A percentile compares a stretch with the other conserved stretches of the same genome.
Evolutionary conservation across 2,797 vertebrate species (phyloP).

Genomic region (Xerus rutilus): DNA sequence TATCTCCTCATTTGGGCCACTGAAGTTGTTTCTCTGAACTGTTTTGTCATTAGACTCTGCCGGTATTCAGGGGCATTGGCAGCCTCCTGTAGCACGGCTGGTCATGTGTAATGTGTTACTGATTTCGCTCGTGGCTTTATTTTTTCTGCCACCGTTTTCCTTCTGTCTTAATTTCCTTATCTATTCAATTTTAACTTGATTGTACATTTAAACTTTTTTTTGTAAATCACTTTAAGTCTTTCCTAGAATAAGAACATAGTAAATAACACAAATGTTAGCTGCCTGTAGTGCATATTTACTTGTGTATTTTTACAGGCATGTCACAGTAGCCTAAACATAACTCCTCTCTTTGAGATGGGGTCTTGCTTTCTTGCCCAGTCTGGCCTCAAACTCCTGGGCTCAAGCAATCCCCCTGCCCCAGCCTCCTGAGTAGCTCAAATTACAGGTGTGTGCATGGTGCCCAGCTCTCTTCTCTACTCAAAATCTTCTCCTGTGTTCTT

Average conservation of each 20-base stretch:
- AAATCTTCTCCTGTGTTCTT: not conserved
- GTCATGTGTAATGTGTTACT: not conserved
- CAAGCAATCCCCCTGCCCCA: not conserved
- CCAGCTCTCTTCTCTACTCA: not conserved
- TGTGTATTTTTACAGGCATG: not conserved
- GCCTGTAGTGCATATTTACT: not conserved
- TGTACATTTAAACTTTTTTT: not conserved
- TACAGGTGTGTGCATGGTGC: too few species aligned
- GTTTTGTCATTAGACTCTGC: not conserved
- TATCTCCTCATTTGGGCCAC: not conserved
- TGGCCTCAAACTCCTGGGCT: not conserved
- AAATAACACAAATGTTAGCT: not conserved
- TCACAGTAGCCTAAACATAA: not conserved
- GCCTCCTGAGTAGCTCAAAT: not conserved
- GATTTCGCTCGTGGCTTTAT: not conserved
- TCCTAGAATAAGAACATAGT: not conserved
- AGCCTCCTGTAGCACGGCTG: not conserved
- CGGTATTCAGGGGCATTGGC: rapidly evolving
- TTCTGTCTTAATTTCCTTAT: not conserved
- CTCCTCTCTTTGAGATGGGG: not conserved
- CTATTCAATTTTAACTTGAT: not conserved
- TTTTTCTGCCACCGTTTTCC: not conserved
- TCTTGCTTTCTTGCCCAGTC: not conserved
- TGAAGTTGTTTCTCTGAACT: not conserved
- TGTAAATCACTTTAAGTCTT: not conserved